Percentiles rank a stretch among this genome's conserved stretches.
Conservation (phyloP, 1,140 invertebrate genomes). For the Melipona quadrifasciata region DNA sequence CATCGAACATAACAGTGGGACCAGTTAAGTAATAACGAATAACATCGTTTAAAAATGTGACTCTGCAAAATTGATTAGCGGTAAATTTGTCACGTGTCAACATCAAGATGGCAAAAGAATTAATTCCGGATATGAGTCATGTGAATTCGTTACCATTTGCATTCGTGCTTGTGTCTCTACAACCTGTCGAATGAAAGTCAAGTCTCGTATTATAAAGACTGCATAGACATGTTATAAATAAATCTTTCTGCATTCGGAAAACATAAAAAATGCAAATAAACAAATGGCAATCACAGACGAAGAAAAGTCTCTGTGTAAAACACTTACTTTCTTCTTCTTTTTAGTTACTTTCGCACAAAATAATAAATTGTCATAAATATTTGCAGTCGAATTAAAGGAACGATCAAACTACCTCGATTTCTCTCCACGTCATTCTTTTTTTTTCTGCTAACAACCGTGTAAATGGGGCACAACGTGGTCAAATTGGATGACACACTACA, state of each 20-base stretch:
- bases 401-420: background rate
- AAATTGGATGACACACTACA: conserved; percentile 4
- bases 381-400: background rate
- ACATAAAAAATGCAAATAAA: too few species aligned
- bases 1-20: too few species aligned
- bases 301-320: too few species aligned
- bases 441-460: background rate
- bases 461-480: background rate
- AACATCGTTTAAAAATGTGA: background rate
- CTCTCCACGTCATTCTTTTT: background rate
- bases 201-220: too few species aligned
- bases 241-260: too few species aligned
- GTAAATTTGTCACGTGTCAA: conserved; percentile 5
- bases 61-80: background rate
- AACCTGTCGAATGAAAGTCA: background rate
- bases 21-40: background rate
- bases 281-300: too few species aligned
- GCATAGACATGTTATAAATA: too few species aligned
- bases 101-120: conserved; percentile 1
- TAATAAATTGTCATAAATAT: too few species aligned
- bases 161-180: background rate
- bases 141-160: background rate
- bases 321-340: too few species aligned
- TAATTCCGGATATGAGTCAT: conserved; percentile 17
- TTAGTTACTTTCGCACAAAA: too few species aligned